Percentiles rank a stretch among this genome's conserved stretches.
phyloP scores from a whole-genome alignment of 2,113 vertebrate species.

The Brevimyrus niger region DNA sequence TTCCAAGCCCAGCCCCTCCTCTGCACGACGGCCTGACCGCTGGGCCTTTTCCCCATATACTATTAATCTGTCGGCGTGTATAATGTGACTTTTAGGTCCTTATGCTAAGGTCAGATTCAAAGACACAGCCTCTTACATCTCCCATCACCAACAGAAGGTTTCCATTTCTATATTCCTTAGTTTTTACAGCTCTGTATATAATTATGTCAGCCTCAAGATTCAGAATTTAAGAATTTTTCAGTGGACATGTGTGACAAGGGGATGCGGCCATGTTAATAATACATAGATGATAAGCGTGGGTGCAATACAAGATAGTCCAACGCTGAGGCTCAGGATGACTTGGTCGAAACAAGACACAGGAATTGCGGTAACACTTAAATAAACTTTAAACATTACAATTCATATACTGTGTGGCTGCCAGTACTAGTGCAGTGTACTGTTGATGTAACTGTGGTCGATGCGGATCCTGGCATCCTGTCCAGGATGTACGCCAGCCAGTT shows the following conservation, averaged over 20 bases:
- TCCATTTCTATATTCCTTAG: not conserved
- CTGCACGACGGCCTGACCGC: not conserved
- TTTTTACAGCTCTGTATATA: not conserved
- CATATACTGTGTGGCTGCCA: not conserved
- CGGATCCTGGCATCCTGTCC: not conserved
- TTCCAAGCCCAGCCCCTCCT: not conserved
- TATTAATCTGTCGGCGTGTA: conserved; percentile 20
- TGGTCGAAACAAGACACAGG: not conserved
- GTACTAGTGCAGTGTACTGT: not conserved
- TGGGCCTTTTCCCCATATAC: not conserved
- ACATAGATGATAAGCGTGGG: not conserved
- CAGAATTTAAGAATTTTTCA: not conserved
- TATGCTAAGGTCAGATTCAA: conserved; percentile 7
- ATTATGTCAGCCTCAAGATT: not conserved
- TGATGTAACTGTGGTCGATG: not conserved
- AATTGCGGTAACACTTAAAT: not conserved
- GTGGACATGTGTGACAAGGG: not conserved
- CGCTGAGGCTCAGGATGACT: not conserved
- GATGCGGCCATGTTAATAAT: not conserved
- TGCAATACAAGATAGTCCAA: not conserved
- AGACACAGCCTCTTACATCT: not conserved
- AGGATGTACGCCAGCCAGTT: not conserved
- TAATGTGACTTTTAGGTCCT: conserved; percentile 4
- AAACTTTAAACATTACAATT: not conserved
- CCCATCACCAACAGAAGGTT: not conserved